phyloP scores from a whole-genome alignment of 2,113 vertebrate species.

The Actenoides lindsayi region DNA sequence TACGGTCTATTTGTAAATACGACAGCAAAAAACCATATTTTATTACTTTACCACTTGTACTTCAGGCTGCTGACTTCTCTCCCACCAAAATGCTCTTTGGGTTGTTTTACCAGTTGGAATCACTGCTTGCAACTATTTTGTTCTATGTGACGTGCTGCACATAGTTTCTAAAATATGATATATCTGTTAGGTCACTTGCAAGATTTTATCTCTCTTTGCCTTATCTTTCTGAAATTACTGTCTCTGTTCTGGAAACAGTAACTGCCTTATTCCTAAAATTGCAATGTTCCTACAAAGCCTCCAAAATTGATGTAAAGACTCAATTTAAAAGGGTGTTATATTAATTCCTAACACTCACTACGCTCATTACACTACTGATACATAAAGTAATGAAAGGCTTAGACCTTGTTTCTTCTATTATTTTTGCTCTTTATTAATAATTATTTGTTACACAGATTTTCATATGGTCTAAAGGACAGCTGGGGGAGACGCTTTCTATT shows the following conservation, averaged over 20 bases:
- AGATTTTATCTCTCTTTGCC: neutral
- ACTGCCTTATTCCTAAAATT: neutral
- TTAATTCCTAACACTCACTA: neutral
- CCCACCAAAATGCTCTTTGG: neutral
- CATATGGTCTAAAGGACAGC: neutral
- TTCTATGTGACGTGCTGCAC: neutral
- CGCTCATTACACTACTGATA: neutral
- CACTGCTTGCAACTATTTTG: neutral
- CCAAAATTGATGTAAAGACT: neutral
- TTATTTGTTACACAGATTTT: neutral
- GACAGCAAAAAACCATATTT: neutral
- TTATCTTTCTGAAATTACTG: neutral
- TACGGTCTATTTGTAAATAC: neutral
- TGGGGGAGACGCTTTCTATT: neutral
- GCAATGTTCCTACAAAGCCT: neutral
- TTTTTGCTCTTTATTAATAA: neutral
- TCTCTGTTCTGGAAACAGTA: neutral
- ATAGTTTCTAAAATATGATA: neutral
- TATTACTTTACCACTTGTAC: neutral
- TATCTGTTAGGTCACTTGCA: neutral
- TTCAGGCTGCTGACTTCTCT: neutral
- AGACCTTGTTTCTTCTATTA: neutral
- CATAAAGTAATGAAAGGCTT: neutral
- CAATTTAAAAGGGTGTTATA: neutral
- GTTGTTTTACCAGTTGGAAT: neutral